Evolutionary conservation across 2,888 invertebrate species (phyloP).

Genomic region (Lasioglossum pauxillum): DNA sequence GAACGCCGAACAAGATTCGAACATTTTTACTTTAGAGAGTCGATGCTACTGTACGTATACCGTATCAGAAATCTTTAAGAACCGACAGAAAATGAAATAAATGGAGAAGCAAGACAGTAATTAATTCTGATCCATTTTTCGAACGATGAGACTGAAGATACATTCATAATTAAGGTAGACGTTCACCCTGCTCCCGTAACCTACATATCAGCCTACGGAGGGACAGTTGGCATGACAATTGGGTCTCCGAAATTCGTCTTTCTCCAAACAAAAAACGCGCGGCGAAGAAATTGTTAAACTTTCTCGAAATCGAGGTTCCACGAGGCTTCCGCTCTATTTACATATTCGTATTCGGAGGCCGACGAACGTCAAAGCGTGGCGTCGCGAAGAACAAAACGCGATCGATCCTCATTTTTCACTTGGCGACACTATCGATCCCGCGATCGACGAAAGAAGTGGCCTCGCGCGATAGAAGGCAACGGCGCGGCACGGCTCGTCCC

Average conservation of each 20-base stretch:
- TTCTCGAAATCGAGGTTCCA: neutral
- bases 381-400: neutral
- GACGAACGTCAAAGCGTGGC: neutral
- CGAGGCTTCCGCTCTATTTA: neutral
- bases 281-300: neutral
- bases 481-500: neutral
- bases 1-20: neutral
- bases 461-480: neutral
- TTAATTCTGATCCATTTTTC: neutral
- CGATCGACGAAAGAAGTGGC: slow-evolving; percentile 1
- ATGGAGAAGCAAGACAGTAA: neutral
- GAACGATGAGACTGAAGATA: neutral
- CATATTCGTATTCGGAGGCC: neutral
- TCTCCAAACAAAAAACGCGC: neutral
- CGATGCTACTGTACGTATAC: neutral
- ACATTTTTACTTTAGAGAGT: neutral
- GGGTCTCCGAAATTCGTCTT: neutral
- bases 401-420: slow-evolving; percentile 1
- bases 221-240: neutral
- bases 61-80: neutral
- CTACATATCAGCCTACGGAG: neutral
- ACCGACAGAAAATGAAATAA: neutral
- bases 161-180: neutral
- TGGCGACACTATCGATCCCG: neutral
- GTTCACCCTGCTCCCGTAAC: neutral